Evolutionary conservation across 2,888 invertebrate species (phyloP).

Genomic region (Drosophila rellima): DNA sequence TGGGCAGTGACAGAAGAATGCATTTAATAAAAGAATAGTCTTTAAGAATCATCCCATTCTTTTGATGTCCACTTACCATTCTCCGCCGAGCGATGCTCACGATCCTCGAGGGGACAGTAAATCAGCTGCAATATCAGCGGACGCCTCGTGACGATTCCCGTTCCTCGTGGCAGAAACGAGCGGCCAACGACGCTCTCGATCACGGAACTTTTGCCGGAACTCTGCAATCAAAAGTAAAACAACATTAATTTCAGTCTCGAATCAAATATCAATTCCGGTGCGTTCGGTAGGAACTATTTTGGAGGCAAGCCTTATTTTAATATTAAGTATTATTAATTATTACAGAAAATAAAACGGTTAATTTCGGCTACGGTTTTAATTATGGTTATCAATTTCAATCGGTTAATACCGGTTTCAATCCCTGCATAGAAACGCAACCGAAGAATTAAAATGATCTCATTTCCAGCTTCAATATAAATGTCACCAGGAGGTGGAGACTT

Average conservation of each 20-base stretch:
- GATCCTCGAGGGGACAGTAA: constrained; percentile 95
- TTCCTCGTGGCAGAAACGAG: constrained; percentile 98
- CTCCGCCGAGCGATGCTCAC: constrained; percentile 93
- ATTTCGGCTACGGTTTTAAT: too few relatives aligned
- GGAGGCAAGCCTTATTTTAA: too few relatives aligned
- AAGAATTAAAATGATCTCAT: too few relatives aligned
- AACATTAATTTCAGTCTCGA: too few relatives aligned
- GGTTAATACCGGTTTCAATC: not conserved
- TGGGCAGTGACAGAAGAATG: constrained; percentile 72
- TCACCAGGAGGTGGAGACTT: not conserved
- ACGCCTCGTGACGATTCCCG: constrained; percentile 98
- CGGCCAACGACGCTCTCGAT: constrained; percentile 98
- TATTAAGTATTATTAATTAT: too few relatives aligned
- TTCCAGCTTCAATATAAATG: not conserved
- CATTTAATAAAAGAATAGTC: not conserved
- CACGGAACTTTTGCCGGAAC: constrained; percentile 99
- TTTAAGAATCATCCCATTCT: not conserved
- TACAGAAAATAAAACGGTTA: too few relatives aligned
- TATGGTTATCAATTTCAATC: too few relatives aligned
- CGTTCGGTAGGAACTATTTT: too few relatives aligned
- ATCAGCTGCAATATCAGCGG: constrained; percentile 97
- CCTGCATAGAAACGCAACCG: too few relatives aligned
- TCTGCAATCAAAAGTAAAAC: constrained; percentile 87
- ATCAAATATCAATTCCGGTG: too few relatives aligned
- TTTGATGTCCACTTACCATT: constrained; percentile 89